Percentiles rank a stretch among this genome's conserved stretches.
Conservation (phyloP, 2,797 vertebrate species). For the Anomalospiza imberbis region DNA sequence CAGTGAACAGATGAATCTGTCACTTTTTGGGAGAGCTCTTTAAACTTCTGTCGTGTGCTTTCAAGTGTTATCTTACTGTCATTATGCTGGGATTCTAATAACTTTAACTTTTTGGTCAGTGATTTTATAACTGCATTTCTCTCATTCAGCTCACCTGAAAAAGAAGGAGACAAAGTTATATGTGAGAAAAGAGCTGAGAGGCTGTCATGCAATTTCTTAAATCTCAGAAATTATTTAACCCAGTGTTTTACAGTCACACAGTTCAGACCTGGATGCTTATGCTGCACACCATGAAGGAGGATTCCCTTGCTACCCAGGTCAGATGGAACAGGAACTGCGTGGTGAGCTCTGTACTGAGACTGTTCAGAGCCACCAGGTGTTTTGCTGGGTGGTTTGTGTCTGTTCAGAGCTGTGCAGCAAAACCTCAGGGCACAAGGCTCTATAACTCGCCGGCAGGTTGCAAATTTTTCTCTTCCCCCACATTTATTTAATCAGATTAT, state of each 20-base stretch:
- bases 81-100: slow-evolving; percentile 76
- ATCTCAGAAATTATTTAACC: background rate
- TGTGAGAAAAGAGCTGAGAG: background rate
- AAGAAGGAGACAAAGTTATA: background rate
- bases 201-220: background rate
- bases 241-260: rapidly evolving
- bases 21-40: slow-evolving; percentile 75
- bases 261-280: background rate
- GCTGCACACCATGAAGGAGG: background rate
- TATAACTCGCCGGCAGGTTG: background rate
- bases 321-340: background rate
- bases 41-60: slow-evolving; percentile 73
- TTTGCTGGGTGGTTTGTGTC: background rate
- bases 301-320: background rate
- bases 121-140: slow-evolving; percentile 82
- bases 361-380: background rate
- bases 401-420: background rate
- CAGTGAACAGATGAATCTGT: slow-evolving; percentile 70
- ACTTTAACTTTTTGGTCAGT: slow-evolving; percentile 76
- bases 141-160: slow-evolving; percentile 83
- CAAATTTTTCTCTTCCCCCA: background rate
- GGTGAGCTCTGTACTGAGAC: background rate
- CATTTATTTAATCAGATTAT: background rate
- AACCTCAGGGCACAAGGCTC: background rate
- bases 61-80: slow-evolving; percentile 73